Percentiles rank a stretch among this genome's conserved stretches.
phyloP scores from a whole-genome alignment of 2,113 vertebrate species.

The Pleuronectes platessa region DNA sequence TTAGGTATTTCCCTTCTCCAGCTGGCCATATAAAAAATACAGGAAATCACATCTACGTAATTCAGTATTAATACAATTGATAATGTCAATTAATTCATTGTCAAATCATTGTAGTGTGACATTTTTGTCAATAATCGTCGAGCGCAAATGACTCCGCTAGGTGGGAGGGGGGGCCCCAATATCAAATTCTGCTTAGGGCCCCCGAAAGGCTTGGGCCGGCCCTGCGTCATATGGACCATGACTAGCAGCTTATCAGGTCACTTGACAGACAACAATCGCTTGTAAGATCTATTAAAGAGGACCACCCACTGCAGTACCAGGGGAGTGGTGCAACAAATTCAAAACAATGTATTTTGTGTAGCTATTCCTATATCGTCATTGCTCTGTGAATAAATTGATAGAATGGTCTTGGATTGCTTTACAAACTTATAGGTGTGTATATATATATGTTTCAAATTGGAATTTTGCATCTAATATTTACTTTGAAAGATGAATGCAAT shows the following conservation, averaged over 20 bases:
- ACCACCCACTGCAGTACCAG: neutral
- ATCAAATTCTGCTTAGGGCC: too few species aligned
- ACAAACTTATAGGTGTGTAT: neutral
- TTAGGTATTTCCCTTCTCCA: too few species aligned
- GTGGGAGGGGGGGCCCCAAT: too few species aligned
- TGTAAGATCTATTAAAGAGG: constrained; percentile 3
- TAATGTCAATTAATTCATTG: too few species aligned
- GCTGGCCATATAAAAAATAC: too few species aligned
- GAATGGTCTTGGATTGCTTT: neutral
- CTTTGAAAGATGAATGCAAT: neutral
- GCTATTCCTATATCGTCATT: neutral
- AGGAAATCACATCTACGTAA: too few species aligned
- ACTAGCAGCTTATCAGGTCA: constrained; percentile 2
- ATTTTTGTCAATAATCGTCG: too few species aligned
- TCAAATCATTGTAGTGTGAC: too few species aligned
- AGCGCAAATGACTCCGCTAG: too few species aligned
- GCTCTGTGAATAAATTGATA: neutral
- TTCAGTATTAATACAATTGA: too few species aligned
- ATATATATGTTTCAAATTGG: neutral
- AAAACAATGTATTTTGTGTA: constrained; percentile 1
- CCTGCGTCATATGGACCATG: constrained; percentile 29
- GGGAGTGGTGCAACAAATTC: constrained; percentile 4
- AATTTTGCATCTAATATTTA: neutral
- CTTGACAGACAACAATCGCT: too few species aligned
- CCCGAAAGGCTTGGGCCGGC: too few species aligned